Conservation (phyloP, 2,113 vertebrate species). For the Natator depressus region DNA sequence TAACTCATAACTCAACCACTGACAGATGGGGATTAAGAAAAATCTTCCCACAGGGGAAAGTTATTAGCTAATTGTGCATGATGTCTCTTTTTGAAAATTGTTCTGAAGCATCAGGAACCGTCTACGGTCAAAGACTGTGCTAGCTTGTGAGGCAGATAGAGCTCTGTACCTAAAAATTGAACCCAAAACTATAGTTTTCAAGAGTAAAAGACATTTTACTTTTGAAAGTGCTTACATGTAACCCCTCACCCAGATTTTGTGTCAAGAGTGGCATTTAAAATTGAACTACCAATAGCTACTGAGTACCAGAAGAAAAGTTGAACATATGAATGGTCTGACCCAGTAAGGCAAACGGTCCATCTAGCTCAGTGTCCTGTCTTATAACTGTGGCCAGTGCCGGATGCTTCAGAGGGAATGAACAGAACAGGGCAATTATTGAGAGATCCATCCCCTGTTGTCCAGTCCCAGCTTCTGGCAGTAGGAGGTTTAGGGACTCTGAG, state of each 20-base stretch:
- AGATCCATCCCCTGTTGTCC: too few relatives aligned
- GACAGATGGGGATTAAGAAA: neutral
- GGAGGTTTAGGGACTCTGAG: too few relatives aligned
- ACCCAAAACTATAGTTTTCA: neutral
- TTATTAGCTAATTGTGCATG: neutral
- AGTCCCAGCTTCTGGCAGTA: too few relatives aligned
- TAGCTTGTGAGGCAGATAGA: neutral
- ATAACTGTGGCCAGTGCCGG: too few relatives aligned
- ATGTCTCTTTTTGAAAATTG: neutral
- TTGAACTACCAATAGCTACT: neutral
- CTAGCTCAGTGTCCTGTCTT: too few relatives aligned
- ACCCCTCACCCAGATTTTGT: neutral
- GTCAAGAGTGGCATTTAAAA: neutral
- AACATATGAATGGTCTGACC: neutral
- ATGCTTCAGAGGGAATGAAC: too few relatives aligned
- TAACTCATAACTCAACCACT: neutral
- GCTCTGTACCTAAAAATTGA: neutral
- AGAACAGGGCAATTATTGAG: too few relatives aligned
- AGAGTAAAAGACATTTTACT: neutral
- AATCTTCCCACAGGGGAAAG: neutral
- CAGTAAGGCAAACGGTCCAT: neutral
- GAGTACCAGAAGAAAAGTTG: neutral
- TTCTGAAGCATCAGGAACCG: neutral
- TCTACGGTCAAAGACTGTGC: neutral
- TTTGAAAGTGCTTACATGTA: neutral